Conservation (phyloP, 2,888 invertebrate genomes). For the Drosophila macrospina region DNA sequence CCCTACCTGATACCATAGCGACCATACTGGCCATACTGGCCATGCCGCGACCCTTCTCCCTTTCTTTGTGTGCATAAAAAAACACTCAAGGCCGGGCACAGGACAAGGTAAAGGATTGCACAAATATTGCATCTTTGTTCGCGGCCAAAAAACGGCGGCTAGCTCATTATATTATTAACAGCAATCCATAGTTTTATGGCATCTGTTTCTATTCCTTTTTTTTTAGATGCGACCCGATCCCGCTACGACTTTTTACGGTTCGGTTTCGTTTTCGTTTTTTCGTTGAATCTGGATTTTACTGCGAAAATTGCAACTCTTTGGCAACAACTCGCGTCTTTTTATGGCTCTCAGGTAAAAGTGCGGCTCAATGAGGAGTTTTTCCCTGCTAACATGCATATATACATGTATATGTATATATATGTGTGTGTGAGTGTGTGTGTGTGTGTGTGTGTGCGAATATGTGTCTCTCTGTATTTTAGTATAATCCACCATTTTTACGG, state of each 20-base stretch:
- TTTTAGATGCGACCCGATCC: slow-evolving; percentile 31
- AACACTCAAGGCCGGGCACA: slow-evolving; percentile 64
- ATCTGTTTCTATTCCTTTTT: slow-evolving; percentile 50
- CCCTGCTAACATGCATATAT: neutral
- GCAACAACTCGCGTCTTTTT: slow-evolving; percentile 60
- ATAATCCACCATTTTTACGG: slow-evolving; percentile 77
- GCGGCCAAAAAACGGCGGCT: slow-evolving; percentile 43
- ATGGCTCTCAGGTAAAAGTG: slow-evolving; percentile 60
- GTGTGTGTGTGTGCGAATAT: neutral
- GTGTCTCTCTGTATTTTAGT: slow-evolving; percentile 52
- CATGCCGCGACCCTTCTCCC: neutral
- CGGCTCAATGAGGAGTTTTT: slow-evolving; percentile 39
- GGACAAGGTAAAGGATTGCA: slow-evolving; percentile 78
- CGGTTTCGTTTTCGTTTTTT: slow-evolving; percentile 42
- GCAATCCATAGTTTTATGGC: slow-evolving; percentile 36
- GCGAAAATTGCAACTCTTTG: slow-evolving; percentile 74
- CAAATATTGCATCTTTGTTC: slow-evolving; percentile 81
- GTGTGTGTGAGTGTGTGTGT: slow-evolving; percentile 10
- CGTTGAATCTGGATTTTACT: slow-evolving; percentile 71
- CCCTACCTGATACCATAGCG: slow-evolving; percentile 51
- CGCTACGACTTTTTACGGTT: neutral
- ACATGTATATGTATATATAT: neutral
- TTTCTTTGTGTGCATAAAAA: slow-evolving; percentile 52
- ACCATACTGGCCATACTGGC: neutral
- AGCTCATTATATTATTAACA: slow-evolving; percentile 63